Evolutionary conservation across 2,888 invertebrate genomes (phyloP).

Genomic region (Iselma pallidipennis): DNA sequence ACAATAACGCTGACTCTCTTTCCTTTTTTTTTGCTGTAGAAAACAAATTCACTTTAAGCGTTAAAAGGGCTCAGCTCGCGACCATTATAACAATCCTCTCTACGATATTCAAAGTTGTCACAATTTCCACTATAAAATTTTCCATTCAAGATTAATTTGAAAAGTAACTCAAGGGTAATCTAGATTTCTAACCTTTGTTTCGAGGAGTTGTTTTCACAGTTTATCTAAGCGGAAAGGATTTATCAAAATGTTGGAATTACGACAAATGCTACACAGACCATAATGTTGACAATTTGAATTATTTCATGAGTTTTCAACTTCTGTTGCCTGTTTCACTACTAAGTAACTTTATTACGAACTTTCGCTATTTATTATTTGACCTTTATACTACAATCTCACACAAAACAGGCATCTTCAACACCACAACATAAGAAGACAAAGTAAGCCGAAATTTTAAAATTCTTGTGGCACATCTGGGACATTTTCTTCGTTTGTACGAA

Average conservation of each 20-base stretch:
- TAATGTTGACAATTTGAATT: background rate
- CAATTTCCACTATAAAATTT: too few relatives aligned
- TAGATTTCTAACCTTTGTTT: background rate
- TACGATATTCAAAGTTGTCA: constrained; percentile 9
- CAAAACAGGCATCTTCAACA: background rate
- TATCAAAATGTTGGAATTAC: background rate
- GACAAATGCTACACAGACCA: background rate
- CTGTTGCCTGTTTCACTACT: background rate
- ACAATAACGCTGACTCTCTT: constrained; percentile 38
- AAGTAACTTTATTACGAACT: background rate
- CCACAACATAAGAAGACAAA: background rate
- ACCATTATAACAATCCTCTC: constrained; percentile 8
- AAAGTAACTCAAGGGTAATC: too few relatives aligned
- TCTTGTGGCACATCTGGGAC: too few relatives aligned
- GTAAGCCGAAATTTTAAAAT: background rate
- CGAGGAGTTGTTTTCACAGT: background rate
- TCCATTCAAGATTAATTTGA: too few relatives aligned
- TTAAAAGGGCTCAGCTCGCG: constrained; percentile 10
- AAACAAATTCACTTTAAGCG: constrained; percentile 29
- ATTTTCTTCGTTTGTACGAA: too few relatives aligned
- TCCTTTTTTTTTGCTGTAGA: constrained; percentile 27
- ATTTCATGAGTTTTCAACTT: background rate
- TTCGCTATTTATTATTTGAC: background rate
- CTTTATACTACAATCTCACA: background rate
- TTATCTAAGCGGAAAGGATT: background rate